Evolutionary conservation across 2,888 invertebrate genomes (phyloP), one percentile per base, ranked within the genome.

Genomic region (Plebejus argus): DNA sequence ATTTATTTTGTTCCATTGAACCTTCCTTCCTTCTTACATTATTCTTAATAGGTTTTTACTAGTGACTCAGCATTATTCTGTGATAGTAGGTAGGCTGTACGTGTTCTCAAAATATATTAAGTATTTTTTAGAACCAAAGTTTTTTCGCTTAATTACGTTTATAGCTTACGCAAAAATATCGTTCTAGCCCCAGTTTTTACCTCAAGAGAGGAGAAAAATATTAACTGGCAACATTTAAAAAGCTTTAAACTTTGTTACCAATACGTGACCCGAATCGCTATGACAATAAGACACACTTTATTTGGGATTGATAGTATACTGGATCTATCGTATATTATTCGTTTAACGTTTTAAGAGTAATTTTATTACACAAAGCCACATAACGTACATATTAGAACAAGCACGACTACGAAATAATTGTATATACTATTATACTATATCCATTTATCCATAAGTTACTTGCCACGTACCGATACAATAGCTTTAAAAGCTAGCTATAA

Each of bases 161-260:
- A 45, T 45, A 45, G 45, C 45, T 45, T 12, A 53, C 53, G 18
- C 15, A 45, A 45, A 39, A 45, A 45, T 53, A 18, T 53, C 53
- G 15, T 18, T 53, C 5, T 53, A 53, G 15, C 58, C n/a, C 20
- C 8, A 66, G 1, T 23, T 66, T 23, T 66, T 33, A 33, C 66
- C 18, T 66, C 1, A 6, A 66, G 1, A 12, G 8, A 10, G 66
- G 76, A 61, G 0, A 49, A 49, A 45, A 66, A 12, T 35, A 18
- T 76, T 70, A 8, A 7, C 76, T 70, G 66, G 76, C 76, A 70
- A 76, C 76, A 70, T 71, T n/a, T 8, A n/a, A 66, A 66, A 66
- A 66, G 28, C 28, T 66, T 66, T 33, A 66, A 66, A 18, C 18
- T 28, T 66, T 33, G 49, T 15, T 74, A 45, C 8, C 8, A 23